Conservation (phyloP, 2,888 invertebrate species). For the Pollenia labialis region DNA sequence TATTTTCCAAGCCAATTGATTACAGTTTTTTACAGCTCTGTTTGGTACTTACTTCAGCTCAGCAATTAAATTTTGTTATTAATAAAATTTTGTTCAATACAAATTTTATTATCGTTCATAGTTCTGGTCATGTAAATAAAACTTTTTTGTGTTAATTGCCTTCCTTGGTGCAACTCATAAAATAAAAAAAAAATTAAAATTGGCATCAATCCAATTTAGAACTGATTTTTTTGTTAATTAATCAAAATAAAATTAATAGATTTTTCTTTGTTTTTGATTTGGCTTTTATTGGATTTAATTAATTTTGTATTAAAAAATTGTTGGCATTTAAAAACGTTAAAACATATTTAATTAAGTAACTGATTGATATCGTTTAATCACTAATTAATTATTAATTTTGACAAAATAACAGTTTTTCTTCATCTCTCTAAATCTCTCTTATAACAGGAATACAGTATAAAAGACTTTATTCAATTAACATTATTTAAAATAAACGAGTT, state of each 20-base stretch:
- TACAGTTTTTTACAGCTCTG: too few relatives aligned
- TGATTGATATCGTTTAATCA: constrained; percentile 8
- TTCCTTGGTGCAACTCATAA: background rate
- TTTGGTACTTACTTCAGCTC: too few relatives aligned
- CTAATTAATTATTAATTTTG: constrained; percentile 29
- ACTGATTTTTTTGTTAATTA: background rate
- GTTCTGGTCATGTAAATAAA: background rate
- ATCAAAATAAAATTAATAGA: background rate
- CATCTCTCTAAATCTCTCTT: background rate
- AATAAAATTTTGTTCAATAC: background rate
- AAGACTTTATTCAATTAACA: constrained; percentile 48
- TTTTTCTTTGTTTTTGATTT: constrained; percentile 1
- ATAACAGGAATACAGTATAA: constrained; percentile 46
- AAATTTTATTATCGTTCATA: background rate
- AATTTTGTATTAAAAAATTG: constrained; percentile 54
- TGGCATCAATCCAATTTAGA: background rate
- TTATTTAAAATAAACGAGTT: constrained; percentile 50
- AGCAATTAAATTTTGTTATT: background rate
- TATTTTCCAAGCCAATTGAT: too few relatives aligned
- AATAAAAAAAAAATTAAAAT: background rate
- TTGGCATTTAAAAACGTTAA: constrained; percentile 49
- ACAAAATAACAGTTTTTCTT: background rate
- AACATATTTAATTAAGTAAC: constrained; percentile 47
- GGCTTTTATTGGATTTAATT: constrained; percentile 11
- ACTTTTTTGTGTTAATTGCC: background rate